Base-by-base conservation (phyloP, 2,888 invertebrate species). In the Rhabditophanes sp. region DNA sequence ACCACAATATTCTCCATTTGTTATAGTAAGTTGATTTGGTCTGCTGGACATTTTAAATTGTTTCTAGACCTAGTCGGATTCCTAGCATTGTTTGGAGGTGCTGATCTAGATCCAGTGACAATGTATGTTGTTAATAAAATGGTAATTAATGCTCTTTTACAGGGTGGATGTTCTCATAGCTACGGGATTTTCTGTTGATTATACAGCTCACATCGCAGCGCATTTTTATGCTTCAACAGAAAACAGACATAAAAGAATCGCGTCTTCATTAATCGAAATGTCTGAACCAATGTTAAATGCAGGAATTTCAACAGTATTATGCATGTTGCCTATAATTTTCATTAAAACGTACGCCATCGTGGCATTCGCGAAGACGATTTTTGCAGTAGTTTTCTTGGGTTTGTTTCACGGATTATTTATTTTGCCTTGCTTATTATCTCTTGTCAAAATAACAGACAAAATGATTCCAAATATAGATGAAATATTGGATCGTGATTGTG, bases 311-410 rank as follows among this genome's bases (percentile, higher is more conserved):
- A 47, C 40, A 12, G 45, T 53, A 25, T 44, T 59, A 7, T 59
- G 58, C 38, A 60, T 60, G 60, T 39, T 58, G n/a, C 60, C 60
- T 4, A 39, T 60, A 28, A 50, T 62, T 20, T 53, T 60, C 32
- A 51, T 60, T n/a, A 52, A 52, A 15, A 61, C 61, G 11, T 61
- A 61, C 44, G 53, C 61, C 7, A 61, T 61, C 21, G 56, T 62
- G 5, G 55, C 56, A 17, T 62, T 61, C 27, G 61, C 61, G 15
- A 61, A 61, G 35, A 52, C 50, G 15, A 43, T 47, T 12, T 47
- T 47, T 26, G 34, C 27, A 14, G 50, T 48, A 19, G 41, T 50
- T 17, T 29, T 27, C 9, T 26, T 47, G 11, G 48, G 51, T 18
- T 36, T 48, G 19, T 25, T 48, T 11, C 48, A 52, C 33, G 51